Conservation (phyloP, 2,888 invertebrate species). For the Zaprionus obscuricornis region DNA sequence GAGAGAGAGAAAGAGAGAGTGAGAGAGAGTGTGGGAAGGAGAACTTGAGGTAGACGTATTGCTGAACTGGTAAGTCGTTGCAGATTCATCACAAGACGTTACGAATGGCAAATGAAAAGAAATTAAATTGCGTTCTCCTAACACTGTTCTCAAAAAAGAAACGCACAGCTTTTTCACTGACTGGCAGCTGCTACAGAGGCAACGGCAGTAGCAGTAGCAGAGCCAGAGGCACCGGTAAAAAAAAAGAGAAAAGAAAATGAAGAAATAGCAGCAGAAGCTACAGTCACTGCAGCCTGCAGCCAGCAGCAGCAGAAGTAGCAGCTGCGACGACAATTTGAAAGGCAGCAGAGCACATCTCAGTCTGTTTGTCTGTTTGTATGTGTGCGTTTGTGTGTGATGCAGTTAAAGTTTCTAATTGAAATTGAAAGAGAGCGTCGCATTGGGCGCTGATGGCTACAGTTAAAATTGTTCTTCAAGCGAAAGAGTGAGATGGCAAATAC, state of each 20-base stretch:
- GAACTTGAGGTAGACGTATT: too few species aligned
- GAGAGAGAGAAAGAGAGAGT: background rate
- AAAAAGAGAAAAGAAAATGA: background rate
- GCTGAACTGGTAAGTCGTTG: slow-evolving; percentile 51
- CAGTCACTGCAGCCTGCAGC: background rate
- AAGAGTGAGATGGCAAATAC: background rate
- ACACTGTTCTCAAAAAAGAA: slow-evolving; percentile 38
- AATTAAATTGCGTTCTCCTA: slow-evolving; percentile 65
- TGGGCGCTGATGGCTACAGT: slow-evolving; percentile 43
- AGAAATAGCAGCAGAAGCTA: background rate
- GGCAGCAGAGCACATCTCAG: slow-evolving; percentile 26
- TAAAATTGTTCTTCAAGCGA: slow-evolving; percentile 31
- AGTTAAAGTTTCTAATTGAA: slow-evolving; percentile 77
- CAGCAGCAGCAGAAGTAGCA: slow-evolving; percentile 20
- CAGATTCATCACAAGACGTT: slow-evolving; percentile 69
- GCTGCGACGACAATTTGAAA: slow-evolving; percentile 57
- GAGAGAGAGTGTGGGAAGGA: background rate
- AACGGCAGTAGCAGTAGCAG: background rate
- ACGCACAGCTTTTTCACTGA: slow-evolving; percentile 35
- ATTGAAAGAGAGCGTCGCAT: slow-evolving; percentile 61
- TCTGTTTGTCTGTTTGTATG: slow-evolving; percentile 4
- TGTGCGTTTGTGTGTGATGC: slow-evolving; percentile 24
- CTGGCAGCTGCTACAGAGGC: slow-evolving; percentile 25
- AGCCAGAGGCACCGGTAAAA: background rate
- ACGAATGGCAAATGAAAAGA: slow-evolving; percentile 67